Conservation (phyloP, 2,797 vertebrate genomes). For the Gymnoscopelus braueri region DNA sequence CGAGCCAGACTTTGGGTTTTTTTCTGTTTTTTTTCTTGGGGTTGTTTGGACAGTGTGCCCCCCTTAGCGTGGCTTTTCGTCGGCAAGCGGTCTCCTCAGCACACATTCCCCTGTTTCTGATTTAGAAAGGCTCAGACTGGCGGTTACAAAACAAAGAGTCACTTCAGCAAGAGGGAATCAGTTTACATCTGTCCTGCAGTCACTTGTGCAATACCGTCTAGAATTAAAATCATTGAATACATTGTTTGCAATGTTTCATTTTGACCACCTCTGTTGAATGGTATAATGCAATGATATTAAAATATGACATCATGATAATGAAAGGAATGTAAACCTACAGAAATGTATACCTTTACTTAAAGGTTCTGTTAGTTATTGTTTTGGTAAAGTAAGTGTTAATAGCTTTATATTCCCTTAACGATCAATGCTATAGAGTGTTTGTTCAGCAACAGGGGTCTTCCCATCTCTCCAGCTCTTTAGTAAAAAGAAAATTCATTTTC, state of each 20-base stretch:
- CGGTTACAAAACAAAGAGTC: conserved; percentile 52
- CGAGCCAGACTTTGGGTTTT: conserved; percentile 29
- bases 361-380: neutral
- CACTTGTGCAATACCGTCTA: conserved; percentile 28
- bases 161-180: conserved; percentile 36
- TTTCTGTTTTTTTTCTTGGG: conserved; percentile 26
- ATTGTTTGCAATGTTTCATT: too few relatives aligned
- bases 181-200: conserved; percentile 29
- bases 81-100: conserved; percentile 45
- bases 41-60: conserved; percentile 43
- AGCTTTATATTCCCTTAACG: neutral
- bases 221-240: neutral
- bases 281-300: neutral
- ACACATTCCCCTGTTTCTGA: conserved; percentile 69
- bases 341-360: conserved; percentile 12
- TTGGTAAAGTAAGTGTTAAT: neutral
- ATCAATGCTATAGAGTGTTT: neutral
- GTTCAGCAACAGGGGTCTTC: neutral
- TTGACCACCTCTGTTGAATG: too few relatives aligned
- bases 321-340: neutral
- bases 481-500: too few relatives aligned
- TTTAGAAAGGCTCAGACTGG: conserved; percentile 61
- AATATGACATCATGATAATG: too few relatives aligned
- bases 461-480: too few relatives aligned
- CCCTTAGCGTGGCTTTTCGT: conserved; percentile 37